Percentiles rank a stretch among this genome's conserved stretches.
These are phyloP conservation scores for Subanguina moxae DNA, from an alignment of 1,140 invertebrate genomes.

Conservation along the genomic window DNA sequence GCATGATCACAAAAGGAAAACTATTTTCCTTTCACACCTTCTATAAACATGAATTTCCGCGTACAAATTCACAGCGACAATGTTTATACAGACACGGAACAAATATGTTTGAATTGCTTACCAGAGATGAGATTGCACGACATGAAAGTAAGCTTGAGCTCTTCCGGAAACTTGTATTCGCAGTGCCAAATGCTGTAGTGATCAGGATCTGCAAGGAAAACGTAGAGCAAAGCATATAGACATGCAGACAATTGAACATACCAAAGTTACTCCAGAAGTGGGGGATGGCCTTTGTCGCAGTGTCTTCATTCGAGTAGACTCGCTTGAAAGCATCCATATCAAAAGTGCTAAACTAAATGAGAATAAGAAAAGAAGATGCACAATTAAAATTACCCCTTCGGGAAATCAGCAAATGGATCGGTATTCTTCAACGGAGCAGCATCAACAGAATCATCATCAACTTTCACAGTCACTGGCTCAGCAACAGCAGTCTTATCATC, in stretches of 20 bases:
- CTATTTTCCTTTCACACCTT: too few species aligned
- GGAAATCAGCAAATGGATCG: conserved; percentile 84
- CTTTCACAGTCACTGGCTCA: conserved; percentile 30
- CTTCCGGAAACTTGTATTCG: conserved; percentile 91
- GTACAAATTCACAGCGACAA: too few species aligned
- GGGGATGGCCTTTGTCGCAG: conserved; percentile 77
- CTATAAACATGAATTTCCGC: too few species aligned
- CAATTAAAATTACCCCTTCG: conserved; percentile 68
- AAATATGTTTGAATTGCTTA: too few species aligned
- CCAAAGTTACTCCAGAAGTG: conserved; percentile 98
- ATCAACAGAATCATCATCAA: conserved; percentile 22
- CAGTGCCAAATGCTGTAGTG: conserved; percentile 89
- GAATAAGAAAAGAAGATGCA: conserved; percentile 11
- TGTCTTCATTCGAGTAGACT: conserved; percentile 92
- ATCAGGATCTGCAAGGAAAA: conserved; percentile 67
- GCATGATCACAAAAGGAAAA: too few species aligned
- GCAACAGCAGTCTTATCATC: conserved; percentile 49
- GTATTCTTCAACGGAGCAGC: conserved; percentile 73
- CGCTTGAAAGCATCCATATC: conserved; percentile 95
- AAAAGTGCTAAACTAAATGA: conserved; percentile 68
- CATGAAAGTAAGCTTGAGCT: conserved; percentile 88
- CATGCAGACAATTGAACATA: too few species aligned
- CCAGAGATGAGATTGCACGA: conserved; percentile 84
- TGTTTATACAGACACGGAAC: too few species aligned
- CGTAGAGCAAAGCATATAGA: too few species aligned